A percentile compares a stretch with the other conserved stretches of the same genome.
phyloP scores from a whole-genome alignment of 2,113 vertebrate genomes.

The Ornithorhynchus anatinus region DNA sequence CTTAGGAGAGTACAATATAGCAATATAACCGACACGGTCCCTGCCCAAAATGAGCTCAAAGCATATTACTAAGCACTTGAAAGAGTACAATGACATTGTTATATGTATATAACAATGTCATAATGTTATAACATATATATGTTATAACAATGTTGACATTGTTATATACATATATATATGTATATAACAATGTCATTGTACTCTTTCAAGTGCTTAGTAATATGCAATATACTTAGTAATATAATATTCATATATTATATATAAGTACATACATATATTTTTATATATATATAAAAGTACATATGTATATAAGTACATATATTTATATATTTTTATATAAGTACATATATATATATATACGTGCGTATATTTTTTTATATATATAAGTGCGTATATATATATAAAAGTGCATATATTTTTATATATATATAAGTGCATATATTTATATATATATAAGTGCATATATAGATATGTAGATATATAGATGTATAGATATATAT shows the following conservation, averaged over 20 bases:
- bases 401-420: slow-evolving; percentile 15
- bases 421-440: not conserved
- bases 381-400: not conserved
- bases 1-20: too few relatives aligned
- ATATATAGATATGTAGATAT: too few relatives aligned
- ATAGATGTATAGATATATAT: too few relatives aligned
- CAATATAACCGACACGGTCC: too few relatives aligned
- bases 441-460: too few relatives aligned
- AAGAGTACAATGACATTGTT: too few relatives aligned
- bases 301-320: slow-evolving; percentile 11
- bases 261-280: not conserved
- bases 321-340: not conserved
- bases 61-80: too few relatives aligned
- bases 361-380: not conserved
- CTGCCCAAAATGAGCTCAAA: too few relatives aligned
- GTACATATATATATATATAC: not conserved
- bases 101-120: too few relatives aligned
- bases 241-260: not conserved
- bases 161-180: too few relatives aligned
- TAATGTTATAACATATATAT: too few relatives aligned
- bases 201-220: not conserved
- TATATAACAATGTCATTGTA: not conserved
- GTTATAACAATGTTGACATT: too few relatives aligned
- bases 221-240: not conserved
- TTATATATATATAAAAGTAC: not conserved